phyloP scores from a whole-genome alignment of 2,797 vertebrate species.

The Gymnodraco acuticeps region DNA sequence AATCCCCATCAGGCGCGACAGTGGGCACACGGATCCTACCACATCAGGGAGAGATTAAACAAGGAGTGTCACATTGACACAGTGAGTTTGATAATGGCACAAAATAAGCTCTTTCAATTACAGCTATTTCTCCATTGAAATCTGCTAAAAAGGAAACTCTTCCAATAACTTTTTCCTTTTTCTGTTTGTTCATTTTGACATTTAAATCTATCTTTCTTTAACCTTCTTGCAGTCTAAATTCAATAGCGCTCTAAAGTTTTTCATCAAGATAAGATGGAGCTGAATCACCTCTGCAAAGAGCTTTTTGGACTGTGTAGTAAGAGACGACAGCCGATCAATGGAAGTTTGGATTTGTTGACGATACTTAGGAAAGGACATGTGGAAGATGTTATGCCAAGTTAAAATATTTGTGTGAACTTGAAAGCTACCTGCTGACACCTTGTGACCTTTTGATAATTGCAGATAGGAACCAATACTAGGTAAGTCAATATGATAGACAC shows the following conservation, averaged over 20 bases:
- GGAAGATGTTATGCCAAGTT: not conserved
- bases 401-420: not conserved
- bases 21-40: constrained; percentile 54
- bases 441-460: not conserved
- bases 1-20: constrained; percentile 36
- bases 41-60: constrained; percentile 60
- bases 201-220: constrained; percentile 66
- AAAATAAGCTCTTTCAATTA: constrained; percentile 72
- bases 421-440: constrained; percentile 1
- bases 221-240: constrained; percentile 50
- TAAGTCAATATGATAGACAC: not conserved
- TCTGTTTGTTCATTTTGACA: constrained; percentile 67
- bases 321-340: constrained; percentile 28
- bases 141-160: constrained; percentile 51
- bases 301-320: constrained; percentile 37
- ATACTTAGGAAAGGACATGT: not conserved
- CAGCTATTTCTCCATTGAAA: constrained; percentile 65
- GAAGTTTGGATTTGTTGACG: constrained; percentile 33
- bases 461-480: not conserved
- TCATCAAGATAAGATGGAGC: constrained; percentile 43
- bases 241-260: constrained; percentile 46
- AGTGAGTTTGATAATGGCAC: constrained; percentile 64
- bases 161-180: constrained; percentile 65
- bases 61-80: constrained; percentile 66
- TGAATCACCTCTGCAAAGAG: constrained; percentile 38